Evolutionary conservation across 2,797 vertebrate genomes (phyloP), one percentile per base, ranked within the genome.

Genomic region (Malurus splendens): DNA sequence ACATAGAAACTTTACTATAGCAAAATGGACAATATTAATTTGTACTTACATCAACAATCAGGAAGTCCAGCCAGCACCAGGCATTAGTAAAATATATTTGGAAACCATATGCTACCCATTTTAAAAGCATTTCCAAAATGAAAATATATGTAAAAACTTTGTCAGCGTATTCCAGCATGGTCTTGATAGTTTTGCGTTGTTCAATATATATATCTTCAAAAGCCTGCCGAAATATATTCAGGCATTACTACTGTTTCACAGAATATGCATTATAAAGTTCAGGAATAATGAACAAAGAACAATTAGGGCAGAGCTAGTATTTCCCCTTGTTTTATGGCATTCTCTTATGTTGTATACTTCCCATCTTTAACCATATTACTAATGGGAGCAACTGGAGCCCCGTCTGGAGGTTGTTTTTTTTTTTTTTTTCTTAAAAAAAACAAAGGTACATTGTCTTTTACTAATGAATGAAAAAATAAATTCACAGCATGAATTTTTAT

Each of bases 31-130:
- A 75, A 50, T 59, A 82, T 72, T 83, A 60, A 36, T 77, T 39
- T 65, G 86, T 97, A 98, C 99, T 95, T 98, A 99, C 99, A 95
- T 98, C 98, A 88, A 99, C 99, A 93, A 99, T 99, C 82, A 99
- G 91, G 95, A 99, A 99, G 96, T 99, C 99, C 96, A 99, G 94
- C 99, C 99, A 99, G 97, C 99, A 99, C 99, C 99, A 99, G 52
- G 98, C 98, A 94, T 99, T 99, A 77, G 99, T 99, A 95, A 99
- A 99, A 95, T 99, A 99, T 80, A 98, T 99, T 87, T 98, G 98
- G 97, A 99, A 99, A 94, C 99, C 99, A 93, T 99, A 99, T 1
- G 99, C 99, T 77, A 99, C 98, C 99, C 99, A 99, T 92, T 99
- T 99, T 90, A 99, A 97, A 91, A 99, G 96, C 99, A 99, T 99